A percentile compares a stretch with the other conserved stretches of the same genome.
phyloP scores from a whole-genome alignment of 2,888 invertebrate genomes.

The Stenurella melanura region DNA sequence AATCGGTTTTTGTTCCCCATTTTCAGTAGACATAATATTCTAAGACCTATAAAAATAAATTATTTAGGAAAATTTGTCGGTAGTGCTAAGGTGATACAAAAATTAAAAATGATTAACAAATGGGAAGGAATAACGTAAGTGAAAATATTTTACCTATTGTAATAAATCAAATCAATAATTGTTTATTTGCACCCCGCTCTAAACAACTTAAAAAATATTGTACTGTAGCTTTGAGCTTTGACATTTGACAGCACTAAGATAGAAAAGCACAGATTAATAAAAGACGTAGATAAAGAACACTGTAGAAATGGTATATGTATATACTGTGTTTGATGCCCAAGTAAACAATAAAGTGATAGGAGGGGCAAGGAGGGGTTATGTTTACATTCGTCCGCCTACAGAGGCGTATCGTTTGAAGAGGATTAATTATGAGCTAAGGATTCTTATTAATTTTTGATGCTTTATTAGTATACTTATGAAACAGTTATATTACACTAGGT shows the following conservation, averaged over 20 bases:
- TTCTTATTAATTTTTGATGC: no score
- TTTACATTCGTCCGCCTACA: no score
- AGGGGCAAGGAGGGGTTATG: no score
- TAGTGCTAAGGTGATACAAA: not conserved
- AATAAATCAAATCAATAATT: constrained; percentile 3
- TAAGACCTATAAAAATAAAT: constrained; percentile 1
- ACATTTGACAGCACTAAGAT: not conserved
- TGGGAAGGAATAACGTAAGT: not conserved
- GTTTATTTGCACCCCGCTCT: not conserved
- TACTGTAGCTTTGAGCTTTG: not conserved
- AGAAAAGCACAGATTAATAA: no score
- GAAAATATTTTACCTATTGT: not conserved
- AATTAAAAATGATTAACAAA: not conserved
- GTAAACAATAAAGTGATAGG: no score
- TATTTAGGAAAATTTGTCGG: not conserved
- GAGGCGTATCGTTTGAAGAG: no score
- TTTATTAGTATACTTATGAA: no score
- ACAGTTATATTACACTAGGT: no score
- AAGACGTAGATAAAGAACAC: no score
- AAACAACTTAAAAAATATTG: not conserved
- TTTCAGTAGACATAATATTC: constrained; percentile 44
- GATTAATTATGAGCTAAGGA: no score
- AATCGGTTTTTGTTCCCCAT: constrained; percentile 62
- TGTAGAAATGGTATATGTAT: no score
- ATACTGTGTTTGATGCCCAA: no score